phyloP scores from a whole-genome alignment of 2,888 invertebrate species.

The Xiphydria camelus region DNA sequence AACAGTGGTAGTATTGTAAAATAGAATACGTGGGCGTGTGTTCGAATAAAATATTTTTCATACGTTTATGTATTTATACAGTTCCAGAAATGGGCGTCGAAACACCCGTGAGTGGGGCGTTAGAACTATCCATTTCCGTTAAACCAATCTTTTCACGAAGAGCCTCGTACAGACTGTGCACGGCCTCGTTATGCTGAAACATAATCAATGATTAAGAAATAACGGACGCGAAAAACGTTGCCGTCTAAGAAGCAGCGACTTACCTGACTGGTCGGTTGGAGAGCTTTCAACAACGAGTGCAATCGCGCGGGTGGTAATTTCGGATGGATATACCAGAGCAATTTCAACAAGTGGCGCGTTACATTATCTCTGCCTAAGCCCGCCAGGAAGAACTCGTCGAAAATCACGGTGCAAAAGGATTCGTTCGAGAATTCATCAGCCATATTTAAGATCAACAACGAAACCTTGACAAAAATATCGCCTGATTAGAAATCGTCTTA shows the following conservation, averaged over 20 bases:
- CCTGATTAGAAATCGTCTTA: too few relatives aligned
- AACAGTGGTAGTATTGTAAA: too few relatives aligned
- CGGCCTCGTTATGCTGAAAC: conserved; percentile 79
- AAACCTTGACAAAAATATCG: conserved; percentile 64
- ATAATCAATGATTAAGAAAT: conserved; percentile 6
- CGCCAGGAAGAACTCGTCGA: conserved; percentile 94
- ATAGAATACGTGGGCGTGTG: too few relatives aligned
- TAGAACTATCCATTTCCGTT: conserved; percentile 75
- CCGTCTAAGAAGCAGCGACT: conserved; percentile 11
- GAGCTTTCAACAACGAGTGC: conserved; percentile 78
- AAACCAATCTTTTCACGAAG: conserved; percentile 77
- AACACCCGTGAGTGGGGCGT: conserved; percentile 84
- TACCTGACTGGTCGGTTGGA: conserved; percentile 66
- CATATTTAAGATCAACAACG: conserved; percentile 77
- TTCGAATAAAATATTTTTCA: too few relatives aligned
- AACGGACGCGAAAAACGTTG: not conserved
- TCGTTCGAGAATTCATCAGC: conserved; percentile 91
- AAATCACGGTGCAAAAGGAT: conserved; percentile 92
- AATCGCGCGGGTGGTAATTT: conserved; percentile 80
- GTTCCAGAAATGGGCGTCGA: conserved; percentile 66
- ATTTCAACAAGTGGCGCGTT: conserved; percentile 84
- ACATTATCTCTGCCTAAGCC: conserved; percentile 89
- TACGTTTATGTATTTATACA: too few relatives aligned
- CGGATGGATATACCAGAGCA: conserved; percentile 88
- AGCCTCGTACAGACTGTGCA: conserved; percentile 77